Conservation (phyloP, 2,888 invertebrate species). For the Allolobophora icterica region DNA sequence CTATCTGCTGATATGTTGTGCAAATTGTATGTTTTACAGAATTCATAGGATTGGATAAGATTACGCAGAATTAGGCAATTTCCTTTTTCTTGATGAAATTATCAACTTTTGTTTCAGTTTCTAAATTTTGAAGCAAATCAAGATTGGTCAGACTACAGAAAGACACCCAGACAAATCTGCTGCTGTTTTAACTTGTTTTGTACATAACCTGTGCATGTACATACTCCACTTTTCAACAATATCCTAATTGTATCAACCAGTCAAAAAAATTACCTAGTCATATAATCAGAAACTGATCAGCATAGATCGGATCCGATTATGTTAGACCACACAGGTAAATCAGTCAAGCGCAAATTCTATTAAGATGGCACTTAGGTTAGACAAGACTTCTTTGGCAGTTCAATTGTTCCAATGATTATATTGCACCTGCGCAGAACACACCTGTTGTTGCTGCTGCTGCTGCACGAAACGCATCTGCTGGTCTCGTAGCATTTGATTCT, state of each 20-base stretch:
- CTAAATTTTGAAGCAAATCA: too few species aligned
- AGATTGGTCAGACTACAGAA: too few species aligned
- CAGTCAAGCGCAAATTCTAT: neutral
- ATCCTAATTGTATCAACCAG: neutral
- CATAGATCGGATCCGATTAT: neutral
- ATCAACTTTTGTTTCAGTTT: too few species aligned
- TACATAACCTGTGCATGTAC: neutral
- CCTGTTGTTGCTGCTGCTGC: slow-evolving; percentile 38
- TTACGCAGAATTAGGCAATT: too few species aligned
- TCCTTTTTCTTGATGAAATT: too few species aligned
- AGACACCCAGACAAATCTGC: too few species aligned
- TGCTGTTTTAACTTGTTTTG: too few species aligned
- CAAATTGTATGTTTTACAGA: too few species aligned
- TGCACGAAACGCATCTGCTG: slow-evolving; percentile 35
- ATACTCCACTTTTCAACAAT: neutral
- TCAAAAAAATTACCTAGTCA: neutral
- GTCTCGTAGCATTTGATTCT: slow-evolving; percentile 47
- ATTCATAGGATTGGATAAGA: too few species aligned
- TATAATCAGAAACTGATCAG: neutral
- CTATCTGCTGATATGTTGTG: too few species aligned
- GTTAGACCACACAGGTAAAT: neutral
- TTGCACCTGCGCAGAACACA: neutral
- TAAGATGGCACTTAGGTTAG: neutral
- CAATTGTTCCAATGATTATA: neutral
- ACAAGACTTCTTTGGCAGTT: neutral